These are phyloP conservation scores for Coracias cyanogaster DNA, from an alignment of 2,797 vertebrate genomes.

Conservation along the genomic window DNA sequence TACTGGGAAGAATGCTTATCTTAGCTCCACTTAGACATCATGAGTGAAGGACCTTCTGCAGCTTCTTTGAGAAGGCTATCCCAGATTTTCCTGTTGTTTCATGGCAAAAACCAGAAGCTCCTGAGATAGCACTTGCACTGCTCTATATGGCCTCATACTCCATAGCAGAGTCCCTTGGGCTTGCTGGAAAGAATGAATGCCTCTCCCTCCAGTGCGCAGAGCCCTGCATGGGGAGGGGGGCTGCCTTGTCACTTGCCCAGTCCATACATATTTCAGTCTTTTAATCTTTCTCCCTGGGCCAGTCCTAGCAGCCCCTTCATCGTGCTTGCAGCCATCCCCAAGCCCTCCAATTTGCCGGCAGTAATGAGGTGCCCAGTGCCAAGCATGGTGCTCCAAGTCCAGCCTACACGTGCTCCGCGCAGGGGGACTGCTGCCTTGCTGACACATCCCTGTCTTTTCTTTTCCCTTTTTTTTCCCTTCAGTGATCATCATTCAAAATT, in stretches of 20 bases:
- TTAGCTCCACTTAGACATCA: background rate
- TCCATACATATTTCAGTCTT: conserved; percentile 3
- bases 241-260: background rate
- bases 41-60: background rate
- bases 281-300: conserved; percentile 36
- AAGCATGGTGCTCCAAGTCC: background rate
- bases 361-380: conserved; percentile 56
- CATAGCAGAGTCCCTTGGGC: rapidly evolving
- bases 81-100: background rate
- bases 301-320: background rate
- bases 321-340: rapidly evolving
- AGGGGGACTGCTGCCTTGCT: background rate
- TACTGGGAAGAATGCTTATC: rapidly evolving
- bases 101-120: background rate
- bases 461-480: background rate
- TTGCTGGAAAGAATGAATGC: background rate
- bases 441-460: background rate
- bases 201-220: rapidly evolving
- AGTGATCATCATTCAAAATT: conserved; percentile 68
- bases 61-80: background rate
- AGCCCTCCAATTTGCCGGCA: conserved; percentile 6
- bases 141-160: rapidly evolving
- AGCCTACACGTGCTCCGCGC: rapidly evolving
- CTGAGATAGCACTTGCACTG: background rate
- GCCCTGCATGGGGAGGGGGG: rapidly evolving